Percentiles rank a stretch among this genome's conserved stretches.
phyloP scores from a whole-genome alignment of 2,797 vertebrate genomes.

The Gobionotothen gibberifrons region DNA sequence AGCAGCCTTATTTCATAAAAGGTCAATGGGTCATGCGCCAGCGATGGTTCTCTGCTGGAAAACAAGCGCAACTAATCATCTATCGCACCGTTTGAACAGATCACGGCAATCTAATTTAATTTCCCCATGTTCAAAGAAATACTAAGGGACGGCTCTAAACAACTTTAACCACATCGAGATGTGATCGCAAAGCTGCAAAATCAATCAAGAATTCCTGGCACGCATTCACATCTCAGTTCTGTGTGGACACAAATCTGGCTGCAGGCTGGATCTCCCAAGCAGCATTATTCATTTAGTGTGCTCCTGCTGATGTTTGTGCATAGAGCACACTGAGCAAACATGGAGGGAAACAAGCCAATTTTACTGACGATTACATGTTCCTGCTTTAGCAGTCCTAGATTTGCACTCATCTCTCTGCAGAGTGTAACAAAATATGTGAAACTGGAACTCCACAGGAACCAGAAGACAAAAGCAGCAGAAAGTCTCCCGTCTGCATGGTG shows the following conservation, averaged over 20 bases:
- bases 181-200: constrained; percentile 1
- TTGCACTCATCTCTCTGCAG: constrained; percentile 22
- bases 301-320: constrained; percentile 30
- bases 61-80: background rate
- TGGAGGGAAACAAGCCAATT: constrained; percentile 12
- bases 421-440: constrained; percentile 1
- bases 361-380: constrained; percentile 16
- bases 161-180: background rate
- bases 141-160: background rate
- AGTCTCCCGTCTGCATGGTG: background rate
- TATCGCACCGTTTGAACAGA: background rate
- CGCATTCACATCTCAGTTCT: background rate
- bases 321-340: constrained; percentile 19
- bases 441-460: constrained; percentile 4
- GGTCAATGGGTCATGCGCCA: background rate
- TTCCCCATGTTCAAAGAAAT: background rate
- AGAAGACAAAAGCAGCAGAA: background rate
- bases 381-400: constrained; percentile 14
- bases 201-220: constrained; percentile 11
- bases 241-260: constrained; percentile 23
- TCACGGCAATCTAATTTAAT: background rate
- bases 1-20: background rate
- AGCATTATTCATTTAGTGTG: constrained; percentile 42
- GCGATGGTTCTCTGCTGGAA: background rate
- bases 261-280: background rate